Base-by-base conservation (phyloP, 2,888 invertebrate species). In the Habroteleia sp. region DNA sequence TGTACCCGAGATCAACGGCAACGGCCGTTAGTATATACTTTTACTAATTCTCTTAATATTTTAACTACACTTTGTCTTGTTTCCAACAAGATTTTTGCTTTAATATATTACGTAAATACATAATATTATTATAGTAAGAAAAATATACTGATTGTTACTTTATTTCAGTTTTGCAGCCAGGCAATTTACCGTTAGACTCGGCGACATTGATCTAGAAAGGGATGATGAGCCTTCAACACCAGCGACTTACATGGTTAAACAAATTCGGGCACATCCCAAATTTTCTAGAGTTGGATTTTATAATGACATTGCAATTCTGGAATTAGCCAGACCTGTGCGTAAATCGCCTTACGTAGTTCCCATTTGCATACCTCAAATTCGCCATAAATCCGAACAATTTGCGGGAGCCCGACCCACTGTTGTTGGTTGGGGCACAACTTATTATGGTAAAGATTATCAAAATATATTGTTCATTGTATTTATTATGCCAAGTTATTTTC, bases 271-370 rank as follows among this genome's bases (percentile, higher is more conserved):
- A 0, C 97, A 97, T 89, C 93, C 94, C 11, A 90, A 94, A 83
- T 97, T 97, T 90, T 95, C 94, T 4, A 91, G 96, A 50, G 94
- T 96, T 63, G 97, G 97, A n/a, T 97, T 95, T 88, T 97, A 96
- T 88, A 97, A 98, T 80, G 98, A 98, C 85, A 95, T 98, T 69
- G 98, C 97, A 0, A 88, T 96, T n/a, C 89, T 96, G 35, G 93
- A 94, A 76, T 88, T 96, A 16, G 93, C 89, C 27, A 82, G 93
- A 48, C 92, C 93, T 13, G 96, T 95, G 0, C 92, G 93, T 50
- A 95, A 94, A 85, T 94, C 94, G 0, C 94, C 95, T 84, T 96
- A 95, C 87, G 93, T 96, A 31, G 94, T 95, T 79, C 97, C 97
- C 0, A 92, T 97, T 63, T 97, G 97, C 85, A 89, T 97, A 58